phyloP scores from a whole-genome alignment of 2,888 invertebrate species.

The Ennomos fuscantarius region DNA sequence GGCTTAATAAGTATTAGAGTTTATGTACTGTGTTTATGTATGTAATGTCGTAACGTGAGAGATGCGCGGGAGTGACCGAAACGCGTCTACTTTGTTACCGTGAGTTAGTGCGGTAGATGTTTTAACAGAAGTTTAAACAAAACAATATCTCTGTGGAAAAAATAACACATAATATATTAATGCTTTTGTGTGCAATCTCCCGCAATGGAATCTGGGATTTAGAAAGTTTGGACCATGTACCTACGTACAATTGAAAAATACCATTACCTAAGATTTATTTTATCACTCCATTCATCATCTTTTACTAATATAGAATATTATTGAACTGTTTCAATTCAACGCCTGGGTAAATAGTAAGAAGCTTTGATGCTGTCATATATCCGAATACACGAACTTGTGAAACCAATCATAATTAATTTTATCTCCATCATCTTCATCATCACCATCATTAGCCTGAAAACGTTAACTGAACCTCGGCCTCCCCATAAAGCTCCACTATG shows the following conservation, averaged over 20 bases:
- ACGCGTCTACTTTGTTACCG: constrained; percentile 23
- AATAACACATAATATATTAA: constrained; percentile 8
- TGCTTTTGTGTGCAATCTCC: constrained; percentile 2
- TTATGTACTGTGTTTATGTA: constrained; percentile 10
- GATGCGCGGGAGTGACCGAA: constrained; percentile 37
- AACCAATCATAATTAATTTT: too few species aligned
- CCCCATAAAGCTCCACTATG: too few species aligned
- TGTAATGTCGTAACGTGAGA: constrained; percentile 14
- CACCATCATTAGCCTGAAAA: too few species aligned
- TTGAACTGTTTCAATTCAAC: too few species aligned
- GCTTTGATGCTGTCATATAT: too few species aligned
- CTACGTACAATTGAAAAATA: too few species aligned
- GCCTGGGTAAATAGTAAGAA: too few species aligned
- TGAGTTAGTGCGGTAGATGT: constrained; percentile 30
- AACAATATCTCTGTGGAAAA: constrained; percentile 24
- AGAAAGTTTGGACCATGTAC: background rate
- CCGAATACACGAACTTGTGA: too few species aligned
- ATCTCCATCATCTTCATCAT: too few species aligned
- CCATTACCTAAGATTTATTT: background rate
- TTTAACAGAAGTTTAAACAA: constrained; percentile 19
- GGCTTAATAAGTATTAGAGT: background rate
- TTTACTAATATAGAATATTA: too few species aligned
- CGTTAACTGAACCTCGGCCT: too few species aligned
- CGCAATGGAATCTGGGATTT: background rate
- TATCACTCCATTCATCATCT: background rate